These are phyloP conservation scores for Etheostoma cragini DNA, from an alignment of 2,113 vertebrate species.

Conservation along the genomic window DNA sequence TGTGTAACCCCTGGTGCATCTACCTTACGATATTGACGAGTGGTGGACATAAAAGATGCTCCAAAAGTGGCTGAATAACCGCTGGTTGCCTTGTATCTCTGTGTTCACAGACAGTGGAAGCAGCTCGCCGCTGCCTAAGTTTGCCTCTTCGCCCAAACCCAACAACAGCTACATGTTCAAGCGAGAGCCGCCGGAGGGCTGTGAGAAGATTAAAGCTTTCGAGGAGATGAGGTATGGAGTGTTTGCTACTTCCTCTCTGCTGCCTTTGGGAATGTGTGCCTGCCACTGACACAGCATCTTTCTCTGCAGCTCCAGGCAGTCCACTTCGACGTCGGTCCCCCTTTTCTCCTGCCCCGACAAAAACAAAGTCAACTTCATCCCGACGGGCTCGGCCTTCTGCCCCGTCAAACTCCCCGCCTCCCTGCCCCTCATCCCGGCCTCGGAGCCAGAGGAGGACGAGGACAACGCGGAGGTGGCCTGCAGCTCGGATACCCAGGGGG, in stretches of 20 bases:
- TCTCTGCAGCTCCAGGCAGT: slow-evolving; percentile 89
- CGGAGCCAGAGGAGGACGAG: slow-evolving; percentile 87
- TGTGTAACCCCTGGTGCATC: too few relatives aligned
- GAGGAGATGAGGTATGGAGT: slow-evolving; percentile 94
- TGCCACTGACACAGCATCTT: not conserved
- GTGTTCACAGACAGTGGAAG: slow-evolving; percentile 95
- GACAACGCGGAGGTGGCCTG: slow-evolving; percentile 80
- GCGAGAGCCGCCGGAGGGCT: slow-evolving; percentile 98
- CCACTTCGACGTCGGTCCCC: slow-evolving; percentile 87
- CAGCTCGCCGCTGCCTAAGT: slow-evolving; percentile 98
- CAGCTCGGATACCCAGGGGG: slow-evolving; percentile 69
- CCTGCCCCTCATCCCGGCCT: slow-evolving; percentile 82
- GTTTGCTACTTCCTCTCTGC: not conserved
- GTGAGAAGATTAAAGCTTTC: slow-evolving; percentile 99
- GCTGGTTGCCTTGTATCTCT: slow-evolving; percentile 14
- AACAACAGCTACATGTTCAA: slow-evolving; percentile 99
- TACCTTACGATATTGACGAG: too few relatives aligned
- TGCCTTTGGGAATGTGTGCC: not conserved
- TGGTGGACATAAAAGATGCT: not conserved
- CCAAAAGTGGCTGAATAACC: not conserved
- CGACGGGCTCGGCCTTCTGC: slow-evolving; percentile 98
- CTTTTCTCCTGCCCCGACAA: slow-evolving; percentile 99
- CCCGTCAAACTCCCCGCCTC: slow-evolving; percentile 93
- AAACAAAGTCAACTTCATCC: slow-evolving; percentile 99
- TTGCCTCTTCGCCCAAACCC: slow-evolving; percentile 98